Conservation (phyloP, 2,113 vertebrate species). For the Brienomyrus brachyistius region DNA sequence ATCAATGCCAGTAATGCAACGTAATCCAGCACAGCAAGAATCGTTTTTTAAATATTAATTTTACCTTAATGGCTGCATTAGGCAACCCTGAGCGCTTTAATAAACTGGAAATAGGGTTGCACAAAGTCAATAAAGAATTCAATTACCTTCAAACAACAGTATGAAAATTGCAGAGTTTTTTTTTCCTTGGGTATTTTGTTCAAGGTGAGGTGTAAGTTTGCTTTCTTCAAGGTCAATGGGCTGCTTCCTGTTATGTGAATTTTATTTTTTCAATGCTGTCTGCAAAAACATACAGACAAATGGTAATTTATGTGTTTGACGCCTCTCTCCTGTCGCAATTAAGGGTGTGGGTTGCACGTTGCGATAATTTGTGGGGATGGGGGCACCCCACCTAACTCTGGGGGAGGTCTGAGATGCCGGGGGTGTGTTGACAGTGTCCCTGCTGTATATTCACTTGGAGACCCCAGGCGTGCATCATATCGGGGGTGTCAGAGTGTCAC, state of each 20-base stretch:
- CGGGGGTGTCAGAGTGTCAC: neutral
- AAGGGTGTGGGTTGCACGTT: neutral
- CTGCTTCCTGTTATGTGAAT: conserved; percentile 5
- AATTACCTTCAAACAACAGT: conserved; percentile 57
- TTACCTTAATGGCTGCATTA: conserved; percentile 58
- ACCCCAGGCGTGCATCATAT: neutral
- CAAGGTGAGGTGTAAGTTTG: conserved; percentile 25
- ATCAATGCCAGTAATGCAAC: conserved; percentile 61
- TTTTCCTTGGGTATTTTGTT: conserved; percentile 18
- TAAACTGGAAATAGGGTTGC: conserved; percentile 62
- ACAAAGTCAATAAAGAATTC: conserved; percentile 66
- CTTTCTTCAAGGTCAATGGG: conserved; percentile 42
- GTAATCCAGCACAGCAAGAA: conserved; percentile 47
- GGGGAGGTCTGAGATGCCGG: neutral
- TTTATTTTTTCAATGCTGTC: conserved; percentile 1
- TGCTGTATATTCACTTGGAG: neutral
- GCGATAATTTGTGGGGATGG: neutral
- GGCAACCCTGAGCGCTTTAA: conserved; percentile 56
- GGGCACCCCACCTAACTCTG: neutral
- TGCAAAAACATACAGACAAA: neutral
- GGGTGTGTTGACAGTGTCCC: neutral
- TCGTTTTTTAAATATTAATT: conserved; percentile 63
- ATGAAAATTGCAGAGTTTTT: conserved; percentile 38
- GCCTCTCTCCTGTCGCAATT: conserved; percentile 17
- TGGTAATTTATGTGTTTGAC: neutral